Base-by-base conservation (phyloP, 2,888 invertebrate species). In the Caenorhabditis plicata region DNA sequence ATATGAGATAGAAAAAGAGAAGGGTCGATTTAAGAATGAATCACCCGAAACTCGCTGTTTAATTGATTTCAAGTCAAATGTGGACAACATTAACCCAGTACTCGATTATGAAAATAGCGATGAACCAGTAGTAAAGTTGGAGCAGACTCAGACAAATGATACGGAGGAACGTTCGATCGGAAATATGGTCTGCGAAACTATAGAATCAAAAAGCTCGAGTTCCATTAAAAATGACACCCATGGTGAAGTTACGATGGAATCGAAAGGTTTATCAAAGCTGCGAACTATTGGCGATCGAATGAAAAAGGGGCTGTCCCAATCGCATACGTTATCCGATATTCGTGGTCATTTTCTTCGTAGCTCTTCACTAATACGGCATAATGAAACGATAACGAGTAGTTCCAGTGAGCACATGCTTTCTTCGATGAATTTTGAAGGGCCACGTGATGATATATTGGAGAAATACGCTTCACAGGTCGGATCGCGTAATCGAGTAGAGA, bases 371-470 rank as follows among this genome's bases (percentile, higher is more conserved):
- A 31, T 23, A 0, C 41, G 38, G 26, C 36, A 15, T 4, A 15
- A 43, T 13, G 22, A 13, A 4, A 36, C 32, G 9, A 31, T 53
- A 9, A 9, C 23, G 4, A 32, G 38, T 1, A 60, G 53, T 26
- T 26, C 13, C 4, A 53, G 60, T 25, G 60, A 53, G 8, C 39
- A 49, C 23, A n/a, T 29, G 1, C 7, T 60, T 8, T 8, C 42
- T 4, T 20, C n/a, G 4, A 15, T 5, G 2, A n/a, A n/a, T 4
- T 20, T 45, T 7, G 38, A 33, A 7, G 49, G 49, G 4, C 57
- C 87, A 29, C 88, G 90, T 0, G 93, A 94, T 78, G 92, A 94
- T 80, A 95, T 95, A 80, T 85, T 95, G 69, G 94, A 91, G 35
- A 95, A 94, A 83, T 95, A 95, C 83, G 61, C 61, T 1, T 23